A percentile compares a stretch with the other conserved stretches of the same genome.
phyloP scores from a whole-genome alignment of 2,113 vertebrate species.

The Numida meleagris region DNA sequence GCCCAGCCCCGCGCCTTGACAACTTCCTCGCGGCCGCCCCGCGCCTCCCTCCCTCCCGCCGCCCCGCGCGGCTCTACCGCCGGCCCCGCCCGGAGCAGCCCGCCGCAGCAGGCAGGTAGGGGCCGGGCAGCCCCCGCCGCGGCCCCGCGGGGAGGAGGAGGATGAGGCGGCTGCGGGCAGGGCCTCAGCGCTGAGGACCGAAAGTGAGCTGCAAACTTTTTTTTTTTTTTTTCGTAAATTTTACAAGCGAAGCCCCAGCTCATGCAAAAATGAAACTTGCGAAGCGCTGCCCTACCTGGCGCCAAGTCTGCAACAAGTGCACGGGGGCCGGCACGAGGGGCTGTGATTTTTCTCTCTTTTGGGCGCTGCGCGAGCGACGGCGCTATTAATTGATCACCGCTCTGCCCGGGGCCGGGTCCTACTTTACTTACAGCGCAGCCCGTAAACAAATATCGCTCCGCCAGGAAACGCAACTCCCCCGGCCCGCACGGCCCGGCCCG shows the following conservation, averaged over 20 bases:
- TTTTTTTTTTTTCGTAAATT: background rate
- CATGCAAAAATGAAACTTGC: slow-evolving; percentile 65
- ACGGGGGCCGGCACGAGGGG: slow-evolving; percentile 50
- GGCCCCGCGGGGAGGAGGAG: background rate
- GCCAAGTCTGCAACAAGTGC: slow-evolving; percentile 78
- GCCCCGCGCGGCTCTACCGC: too few relatives aligned
- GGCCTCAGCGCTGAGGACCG: slow-evolving; percentile 48
- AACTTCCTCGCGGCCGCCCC: background rate
- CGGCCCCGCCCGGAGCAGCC: too few relatives aligned
- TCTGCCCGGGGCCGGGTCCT: slow-evolving; percentile 57
- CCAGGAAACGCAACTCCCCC: slow-evolving; percentile 74
- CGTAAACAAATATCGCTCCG: slow-evolving; percentile 80
- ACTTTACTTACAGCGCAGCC: slow-evolving; percentile 71
- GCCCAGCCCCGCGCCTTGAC: too few relatives aligned
- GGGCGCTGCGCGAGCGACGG: slow-evolving; percentile 44
- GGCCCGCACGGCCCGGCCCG: background rate
- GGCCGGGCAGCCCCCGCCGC: background rate
- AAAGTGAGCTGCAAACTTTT: slow-evolving; percentile 67
- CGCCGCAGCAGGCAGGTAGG: background rate
- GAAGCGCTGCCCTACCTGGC: slow-evolving; percentile 74
- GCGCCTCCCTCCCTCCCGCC: background rate
- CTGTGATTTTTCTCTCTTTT: background rate
- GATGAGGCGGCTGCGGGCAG: background rate
- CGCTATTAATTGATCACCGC: slow-evolving; percentile 65
- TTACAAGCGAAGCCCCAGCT: slow-evolving; percentile 35